Percentiles rank a stretch among this genome's conserved stretches.
Conservation (phyloP, 2,113 vertebrate species). For the Oncorhynchus masou region DNA sequence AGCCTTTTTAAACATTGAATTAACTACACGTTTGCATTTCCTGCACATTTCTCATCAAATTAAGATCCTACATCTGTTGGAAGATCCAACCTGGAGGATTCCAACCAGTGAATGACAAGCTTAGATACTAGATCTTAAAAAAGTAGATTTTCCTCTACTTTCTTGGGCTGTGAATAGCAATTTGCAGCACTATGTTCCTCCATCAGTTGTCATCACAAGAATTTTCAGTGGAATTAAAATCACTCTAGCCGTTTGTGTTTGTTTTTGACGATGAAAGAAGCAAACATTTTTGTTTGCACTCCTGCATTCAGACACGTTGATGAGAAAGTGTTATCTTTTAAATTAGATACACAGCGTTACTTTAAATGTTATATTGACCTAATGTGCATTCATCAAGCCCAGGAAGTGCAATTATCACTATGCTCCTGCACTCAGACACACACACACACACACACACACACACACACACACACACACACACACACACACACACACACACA, state of each 20-base stretch:
- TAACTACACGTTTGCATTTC: too few species aligned
- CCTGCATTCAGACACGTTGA: neutral
- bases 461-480: neutral
- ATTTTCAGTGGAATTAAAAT: neutral
- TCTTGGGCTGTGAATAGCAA: neutral
- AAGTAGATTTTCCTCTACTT: neutral
- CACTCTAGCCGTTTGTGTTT: neutral
- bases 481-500: neutral
- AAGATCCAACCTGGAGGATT: neutral
- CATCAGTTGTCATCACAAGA: neutral
- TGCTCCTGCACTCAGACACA: neutral
- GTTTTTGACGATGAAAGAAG: too few species aligned
- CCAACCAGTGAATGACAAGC: neutral
- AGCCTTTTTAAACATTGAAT: too few species aligned
- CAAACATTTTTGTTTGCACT: neutral
- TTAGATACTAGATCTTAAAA: neutral
- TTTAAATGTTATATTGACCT: neutral
- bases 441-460: neutral
- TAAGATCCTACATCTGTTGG: too few species aligned
- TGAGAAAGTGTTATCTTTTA: slow-evolving; percentile 2
- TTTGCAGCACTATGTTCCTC: neutral
- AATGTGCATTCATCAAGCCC: neutral
- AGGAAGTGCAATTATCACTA: neutral
- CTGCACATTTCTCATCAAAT: too few species aligned
- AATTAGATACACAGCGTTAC: neutral